Conservation (phyloP, 2,797 vertebrate genomes). For the Natrix natrix region DNA sequence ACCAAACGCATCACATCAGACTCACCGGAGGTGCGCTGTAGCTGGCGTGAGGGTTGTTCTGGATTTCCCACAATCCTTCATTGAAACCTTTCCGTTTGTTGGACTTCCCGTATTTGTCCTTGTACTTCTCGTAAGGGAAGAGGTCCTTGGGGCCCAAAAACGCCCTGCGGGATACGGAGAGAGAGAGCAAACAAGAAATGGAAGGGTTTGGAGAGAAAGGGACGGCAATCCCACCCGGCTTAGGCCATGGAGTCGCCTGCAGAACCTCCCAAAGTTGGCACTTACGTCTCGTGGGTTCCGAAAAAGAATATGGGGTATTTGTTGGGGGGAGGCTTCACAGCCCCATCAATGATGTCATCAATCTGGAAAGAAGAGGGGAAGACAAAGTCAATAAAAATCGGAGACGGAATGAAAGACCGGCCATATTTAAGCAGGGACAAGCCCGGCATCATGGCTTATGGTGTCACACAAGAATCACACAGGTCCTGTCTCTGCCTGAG, state of each 20-base stretch:
- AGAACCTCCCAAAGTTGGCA: slow-evolving; percentile 15
- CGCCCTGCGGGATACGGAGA: slow-evolving; percentile 75
- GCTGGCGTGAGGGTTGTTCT: slow-evolving; percentile 96
- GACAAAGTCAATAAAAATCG: slow-evolving; percentile 43
- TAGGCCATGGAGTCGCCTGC: neutral
- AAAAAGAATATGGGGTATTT: slow-evolving; percentile 99
- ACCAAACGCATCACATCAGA: neutral
- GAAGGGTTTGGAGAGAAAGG: neutral
- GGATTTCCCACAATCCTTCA: slow-evolving; percentile 98
- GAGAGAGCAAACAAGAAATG: slow-evolving; percentile 49
- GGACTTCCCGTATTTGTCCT: slow-evolving; percentile 94
- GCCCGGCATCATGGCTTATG: neutral
- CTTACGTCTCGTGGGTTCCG: slow-evolving; percentile 98
- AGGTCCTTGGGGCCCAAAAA: slow-evolving; percentile 96
- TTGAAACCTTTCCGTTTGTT: slow-evolving; percentile 99
- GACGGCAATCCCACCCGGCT: too few species aligned
- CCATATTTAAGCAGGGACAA: neutral
- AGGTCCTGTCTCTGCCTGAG: neutral
- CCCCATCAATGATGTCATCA: slow-evolving; percentile 94
- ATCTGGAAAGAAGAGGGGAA: slow-evolving; percentile 76
- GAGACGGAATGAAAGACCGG: too few species aligned
- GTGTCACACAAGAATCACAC: neutral
- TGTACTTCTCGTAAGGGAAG: slow-evolving; percentile 92
- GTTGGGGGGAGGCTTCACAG: slow-evolving; percentile 97
- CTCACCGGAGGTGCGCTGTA: slow-evolving; percentile 91